These are phyloP conservation scores for Clitarchus hookeri DNA, from an alignment of 2,888 invertebrate species.

Conservation along the genomic window DNA sequence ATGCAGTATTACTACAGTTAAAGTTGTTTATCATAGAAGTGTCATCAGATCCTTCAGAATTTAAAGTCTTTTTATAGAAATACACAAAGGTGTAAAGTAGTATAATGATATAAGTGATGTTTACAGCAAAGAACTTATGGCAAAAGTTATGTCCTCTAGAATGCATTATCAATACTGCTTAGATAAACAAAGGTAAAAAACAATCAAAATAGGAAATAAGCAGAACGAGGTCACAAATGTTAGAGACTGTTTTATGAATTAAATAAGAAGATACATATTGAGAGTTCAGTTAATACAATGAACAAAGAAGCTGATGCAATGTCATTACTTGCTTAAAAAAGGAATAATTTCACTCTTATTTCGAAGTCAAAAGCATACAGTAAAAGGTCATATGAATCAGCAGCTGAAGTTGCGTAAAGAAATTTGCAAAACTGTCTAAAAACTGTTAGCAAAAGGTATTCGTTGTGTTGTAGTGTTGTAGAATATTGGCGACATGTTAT, in stretches of 20 bases:
- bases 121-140: background rate
- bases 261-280: too few species aligned
- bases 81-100: background rate
- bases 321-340: background rate
- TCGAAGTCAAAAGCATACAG: too few species aligned
- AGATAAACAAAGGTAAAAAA: background rate
- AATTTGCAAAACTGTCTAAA: background rate
- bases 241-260: background rate
- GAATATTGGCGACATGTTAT: background rate
- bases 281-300: too few species aligned
- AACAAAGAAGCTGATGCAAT: background rate
- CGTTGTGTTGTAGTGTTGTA: background rate
- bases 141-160: background rate
- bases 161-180: background rate
- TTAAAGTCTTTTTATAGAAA: background rate
- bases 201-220: slow-evolving; percentile 26
- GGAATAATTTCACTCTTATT: too few species aligned
- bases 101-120: slow-evolving; percentile 18
- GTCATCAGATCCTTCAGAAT: background rate
- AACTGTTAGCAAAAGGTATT: background rate
- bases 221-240: slow-evolving; percentile 24
- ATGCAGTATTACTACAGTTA: background rate
- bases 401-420: background rate
- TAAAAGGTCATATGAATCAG: background rate
- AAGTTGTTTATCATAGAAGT: background rate